Percentiles rank a stretch among this genome's conserved stretches.
Conservation (phyloP, 2,113 vertebrate species). For the Gavialis gangeticus region DNA sequence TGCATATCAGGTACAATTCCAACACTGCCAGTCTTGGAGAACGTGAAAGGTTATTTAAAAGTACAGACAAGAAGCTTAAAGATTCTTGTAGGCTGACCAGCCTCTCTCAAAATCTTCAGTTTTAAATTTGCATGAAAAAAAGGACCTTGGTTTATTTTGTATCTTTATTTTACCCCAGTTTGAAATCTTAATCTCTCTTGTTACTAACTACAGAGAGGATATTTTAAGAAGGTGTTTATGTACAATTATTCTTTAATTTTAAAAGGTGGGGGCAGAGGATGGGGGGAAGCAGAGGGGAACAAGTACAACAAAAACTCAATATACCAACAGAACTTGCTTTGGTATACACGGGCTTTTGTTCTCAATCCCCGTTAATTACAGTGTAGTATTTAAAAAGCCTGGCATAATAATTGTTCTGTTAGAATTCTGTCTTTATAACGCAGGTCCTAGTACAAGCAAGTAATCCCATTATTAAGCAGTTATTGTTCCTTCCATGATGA, state of each 20-base stretch:
- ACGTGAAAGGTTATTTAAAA: not conserved
- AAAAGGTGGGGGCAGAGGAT: not conserved
- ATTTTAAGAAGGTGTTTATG: constrained; percentile 21
- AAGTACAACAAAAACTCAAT: not conserved
- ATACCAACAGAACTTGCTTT: constrained; percentile 43
- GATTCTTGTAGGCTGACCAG: not conserved
- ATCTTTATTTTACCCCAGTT: not conserved
- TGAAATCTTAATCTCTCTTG: not conserved
- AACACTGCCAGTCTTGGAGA: too few species aligned
- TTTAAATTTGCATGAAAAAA: too few species aligned
- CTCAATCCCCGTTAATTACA: not conserved
- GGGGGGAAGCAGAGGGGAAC: not conserved
- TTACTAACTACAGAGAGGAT: not conserved
- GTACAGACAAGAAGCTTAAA: not conserved
- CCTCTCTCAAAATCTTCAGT: too few species aligned
- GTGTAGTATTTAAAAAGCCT: constrained; percentile 5
- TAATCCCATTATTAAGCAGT: not conserved
- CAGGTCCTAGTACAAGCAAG: not conserved
- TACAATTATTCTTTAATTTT: not conserved
- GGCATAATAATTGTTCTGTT: constrained; percentile 9
- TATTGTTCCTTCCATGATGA: not conserved
- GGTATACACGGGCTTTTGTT: constrained; percentile 24
- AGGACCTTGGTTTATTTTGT: too few species aligned
- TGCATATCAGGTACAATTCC: too few species aligned
- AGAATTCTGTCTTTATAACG: not conserved